A percentile compares a stretch with the other conserved stretches of the same genome.
phyloP scores from a whole-genome alignment of 2,797 vertebrate genomes.

The Esox lucius region DNA sequence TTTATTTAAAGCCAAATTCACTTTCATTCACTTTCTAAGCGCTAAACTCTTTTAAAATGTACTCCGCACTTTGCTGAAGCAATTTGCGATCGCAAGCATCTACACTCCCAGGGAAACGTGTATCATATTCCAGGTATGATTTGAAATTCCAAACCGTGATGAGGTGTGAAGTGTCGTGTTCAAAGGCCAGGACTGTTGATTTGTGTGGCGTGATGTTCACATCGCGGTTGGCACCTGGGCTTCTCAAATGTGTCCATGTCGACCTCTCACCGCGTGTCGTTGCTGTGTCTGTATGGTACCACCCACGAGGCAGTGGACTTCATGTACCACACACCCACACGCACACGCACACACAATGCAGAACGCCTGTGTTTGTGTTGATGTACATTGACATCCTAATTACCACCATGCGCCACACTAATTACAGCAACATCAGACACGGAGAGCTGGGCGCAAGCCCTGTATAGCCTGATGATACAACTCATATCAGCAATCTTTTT shows the following conservation, averaged over 20 bases:
- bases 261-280: neutral
- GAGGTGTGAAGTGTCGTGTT: conserved; percentile 14
- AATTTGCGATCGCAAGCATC: neutral
- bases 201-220: conserved; percentile 29
- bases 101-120: neutral
- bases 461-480: neutral
- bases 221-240: conserved; percentile 15
- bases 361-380: neutral
- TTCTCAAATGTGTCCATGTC: conserved; percentile 23
- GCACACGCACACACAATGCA: neutral
- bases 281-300: neutral
- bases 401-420: neutral
- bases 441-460: neutral
- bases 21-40: neutral
- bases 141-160: conserved; percentile 14
- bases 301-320: neutral
- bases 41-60: neutral
- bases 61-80: neutral
- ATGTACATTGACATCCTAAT: neutral
- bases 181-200: conserved; percentile 23
- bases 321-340: neutral
- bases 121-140: neutral
- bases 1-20: neutral
- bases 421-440: neutral
- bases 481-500: neutral